These are phyloP conservation scores for Tenthredo notha DNA, from an alignment of 2,888 invertebrate species.

Conservation along the genomic window DNA sequence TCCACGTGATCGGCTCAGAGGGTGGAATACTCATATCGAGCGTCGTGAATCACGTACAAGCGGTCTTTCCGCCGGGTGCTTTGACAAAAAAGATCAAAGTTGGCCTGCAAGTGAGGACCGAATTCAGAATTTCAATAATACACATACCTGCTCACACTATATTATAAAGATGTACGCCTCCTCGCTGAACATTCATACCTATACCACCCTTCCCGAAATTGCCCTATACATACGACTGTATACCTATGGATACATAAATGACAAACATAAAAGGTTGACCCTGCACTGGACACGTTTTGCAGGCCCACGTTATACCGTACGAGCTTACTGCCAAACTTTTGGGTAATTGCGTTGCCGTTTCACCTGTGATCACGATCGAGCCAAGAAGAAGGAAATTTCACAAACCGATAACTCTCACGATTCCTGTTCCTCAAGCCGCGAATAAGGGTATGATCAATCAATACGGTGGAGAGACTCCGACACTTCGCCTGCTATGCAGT, in stretches of 20 bases:
- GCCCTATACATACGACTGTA: neutral
- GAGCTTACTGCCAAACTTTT: slow-evolving; percentile 91
- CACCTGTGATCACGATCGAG: slow-evolving; percentile 99
- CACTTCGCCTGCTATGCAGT: slow-evolving; percentile 94
- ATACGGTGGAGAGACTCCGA: slow-evolving; percentile 89
- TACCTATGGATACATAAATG: neutral
- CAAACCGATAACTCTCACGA: slow-evolving; percentile 97
- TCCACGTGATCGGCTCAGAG: slow-evolving; percentile 97
- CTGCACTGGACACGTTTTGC: slow-evolving; percentile 59
- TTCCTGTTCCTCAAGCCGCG: slow-evolving; percentile 85
- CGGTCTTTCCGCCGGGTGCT: slow-evolving; percentile 95
- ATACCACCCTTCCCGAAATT: neutral
- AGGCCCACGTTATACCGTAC: slow-evolving; percentile 96
- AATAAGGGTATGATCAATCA: slow-evolving; percentile 92
- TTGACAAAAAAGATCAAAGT: slow-evolving; percentile 99
- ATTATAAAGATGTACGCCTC: neutral
- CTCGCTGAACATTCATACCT: neutral
- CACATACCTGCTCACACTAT: neutral
- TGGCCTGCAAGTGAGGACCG: slow-evolving; percentile 88
- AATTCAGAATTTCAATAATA: neutral
- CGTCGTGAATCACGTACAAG: slow-evolving; percentile 87
- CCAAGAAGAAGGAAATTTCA: slow-evolving; percentile 99
- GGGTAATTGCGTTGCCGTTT: slow-evolving; percentile 97
- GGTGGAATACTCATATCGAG: slow-evolving; percentile 98
- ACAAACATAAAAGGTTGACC: neutral